Evolutionary conservation across 2,113 vertebrate species (phyloP), one percentile per base, ranked within the genome.

Genomic region (Phylloscopus trochilus): DNA sequence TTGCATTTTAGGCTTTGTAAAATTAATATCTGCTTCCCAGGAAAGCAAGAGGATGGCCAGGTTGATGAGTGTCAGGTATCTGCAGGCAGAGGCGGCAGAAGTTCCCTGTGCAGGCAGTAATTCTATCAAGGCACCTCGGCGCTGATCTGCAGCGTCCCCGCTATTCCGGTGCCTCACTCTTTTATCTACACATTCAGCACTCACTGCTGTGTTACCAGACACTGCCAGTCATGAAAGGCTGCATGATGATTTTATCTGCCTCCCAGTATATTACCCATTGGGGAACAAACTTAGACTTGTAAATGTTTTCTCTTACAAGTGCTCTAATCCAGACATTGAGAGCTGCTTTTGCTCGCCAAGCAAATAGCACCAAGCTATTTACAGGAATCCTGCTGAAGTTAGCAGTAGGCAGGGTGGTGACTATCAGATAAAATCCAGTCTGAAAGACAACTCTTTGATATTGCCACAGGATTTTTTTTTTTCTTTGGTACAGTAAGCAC

Each of bases 121-220:
- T 94, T 93, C 90, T 94, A 94, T 94, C 94, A 72, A 92, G 0
- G 7, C 27, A 4, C 68, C 60, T 74, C 84, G 27, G 73, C 4
- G 35, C 39, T 88, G 90, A 74, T 83, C 92, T 60, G 90, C 85
- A 58, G 87, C 14, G 63, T 81, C 83, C 72, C 73, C 3, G n/a
- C 85, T 89, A 78, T 72, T 37, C 94, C 0, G 15, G 80, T 68
- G 92, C 94, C 92, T 89, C 60, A 5, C 76, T 83, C 92, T 72
- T 95, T 94, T 92, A 95, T 92, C 94, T 87, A 8, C 67, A 72
- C 73, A 49, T 64, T 37, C 77, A 82, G 89, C 84, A 60, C 83
- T 82, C 92, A 90, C 6, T 27, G 76, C 90, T 83, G 53, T 89
- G 92, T 87, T 92, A 96, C 93, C 93, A 95, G 93, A 96, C 93